Evolutionary conservation across 2,888 invertebrate genomes (phyloP).

Genomic region (Fragum fragum): DNA sequence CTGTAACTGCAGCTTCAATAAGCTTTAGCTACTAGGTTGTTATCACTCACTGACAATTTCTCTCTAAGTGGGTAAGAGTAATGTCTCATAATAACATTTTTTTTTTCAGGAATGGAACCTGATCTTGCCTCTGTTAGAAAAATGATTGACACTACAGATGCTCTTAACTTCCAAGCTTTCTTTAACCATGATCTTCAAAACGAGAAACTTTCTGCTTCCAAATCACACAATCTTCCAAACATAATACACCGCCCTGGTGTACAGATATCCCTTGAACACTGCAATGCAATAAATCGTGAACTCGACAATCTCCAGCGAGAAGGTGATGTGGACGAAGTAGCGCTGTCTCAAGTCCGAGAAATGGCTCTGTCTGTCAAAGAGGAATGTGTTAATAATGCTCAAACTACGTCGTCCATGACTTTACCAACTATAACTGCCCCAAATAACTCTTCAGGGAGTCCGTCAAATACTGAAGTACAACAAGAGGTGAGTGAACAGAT

Average conservation of each 20-base stretch:
- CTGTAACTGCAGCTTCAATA: no score
- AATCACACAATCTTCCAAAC: conserved; percentile 34
- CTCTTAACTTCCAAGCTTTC: conserved; percentile 90
- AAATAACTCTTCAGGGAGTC: background rate
- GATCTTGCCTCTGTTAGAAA: conserved; percentile 94
- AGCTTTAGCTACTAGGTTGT: no score
- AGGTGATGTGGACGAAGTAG: conserved; percentile 66
- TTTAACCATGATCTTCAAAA: conserved; percentile 85
- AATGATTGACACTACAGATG: conserved; percentile 92
- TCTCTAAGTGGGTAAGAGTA: no score
- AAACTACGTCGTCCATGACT: background rate
- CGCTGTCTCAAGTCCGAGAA: conserved; percentile 65
- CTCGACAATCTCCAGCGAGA: conserved; percentile 66
- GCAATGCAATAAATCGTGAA: conserved; percentile 64
- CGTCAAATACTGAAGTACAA: background rate
- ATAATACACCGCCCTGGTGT: conserved; percentile 56
- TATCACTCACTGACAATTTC: no score
- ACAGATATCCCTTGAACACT: conserved; percentile 63
- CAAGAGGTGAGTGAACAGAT: conserved; percentile 16
- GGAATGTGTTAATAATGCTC: conserved; percentile 55
- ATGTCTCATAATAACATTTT: no score
- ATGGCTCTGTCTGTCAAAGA: conserved; percentile 69
- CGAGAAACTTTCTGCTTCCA: conserved; percentile 26
- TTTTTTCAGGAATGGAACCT: conserved; percentile 53
- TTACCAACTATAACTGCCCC: background rate